Evolutionary conservation across 2,113 vertebrate genomes (phyloP).

Genomic region (Oryzias curvinotus): DNA sequence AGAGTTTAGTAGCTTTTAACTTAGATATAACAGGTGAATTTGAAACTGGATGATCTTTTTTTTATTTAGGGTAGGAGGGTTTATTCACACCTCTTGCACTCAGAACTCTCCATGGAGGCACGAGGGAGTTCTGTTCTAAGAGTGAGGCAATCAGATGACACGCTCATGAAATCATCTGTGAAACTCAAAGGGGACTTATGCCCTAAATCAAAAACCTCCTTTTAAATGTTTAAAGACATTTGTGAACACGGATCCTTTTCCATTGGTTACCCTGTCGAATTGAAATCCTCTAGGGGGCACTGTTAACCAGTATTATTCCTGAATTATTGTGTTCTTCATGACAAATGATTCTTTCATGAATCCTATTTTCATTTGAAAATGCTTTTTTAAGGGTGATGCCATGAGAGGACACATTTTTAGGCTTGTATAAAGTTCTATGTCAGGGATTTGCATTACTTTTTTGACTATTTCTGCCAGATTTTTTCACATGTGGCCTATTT

Average conservation of each 20-base stretch:
- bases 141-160: conserved; percentile 6
- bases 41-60: no score
- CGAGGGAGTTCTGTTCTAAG: neutral
- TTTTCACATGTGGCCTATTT: no score
- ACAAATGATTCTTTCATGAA: neutral
- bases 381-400: neutral
- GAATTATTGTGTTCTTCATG: neutral
- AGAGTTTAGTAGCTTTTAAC: no score
- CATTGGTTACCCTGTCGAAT: neutral
- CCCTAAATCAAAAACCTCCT: neutral
- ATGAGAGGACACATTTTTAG: neutral
- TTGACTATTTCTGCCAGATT: no score
- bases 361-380: neutral
- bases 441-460: no score
- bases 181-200: conserved; percentile 1
- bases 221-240: neutral
- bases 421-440: neutral
- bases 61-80: no score
- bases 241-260: neutral
- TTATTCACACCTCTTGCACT: no score
- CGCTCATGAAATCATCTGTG: conserved; percentile 1
- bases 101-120: conserved; percentile 5
- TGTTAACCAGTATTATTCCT: conserved; percentile 37
- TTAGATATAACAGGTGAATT: no score
- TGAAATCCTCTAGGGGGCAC: conserved; percentile 66